These are phyloP conservation scores for Hycleus phaleratus DNA, from an alignment of 1,140 invertebrate genomes.

Conservation along the genomic window DNA sequence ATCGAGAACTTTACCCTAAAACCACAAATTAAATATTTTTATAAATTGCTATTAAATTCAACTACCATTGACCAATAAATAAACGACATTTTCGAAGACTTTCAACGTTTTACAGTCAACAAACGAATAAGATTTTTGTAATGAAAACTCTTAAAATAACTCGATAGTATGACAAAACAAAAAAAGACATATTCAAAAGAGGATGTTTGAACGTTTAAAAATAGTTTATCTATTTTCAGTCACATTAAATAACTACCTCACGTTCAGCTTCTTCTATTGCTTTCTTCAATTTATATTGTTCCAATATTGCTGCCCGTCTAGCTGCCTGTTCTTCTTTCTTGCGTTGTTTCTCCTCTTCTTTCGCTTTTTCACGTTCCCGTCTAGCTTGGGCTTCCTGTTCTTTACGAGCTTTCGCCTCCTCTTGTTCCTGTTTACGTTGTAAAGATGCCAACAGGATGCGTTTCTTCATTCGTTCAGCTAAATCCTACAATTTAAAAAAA, in stretches of 20 bases:
- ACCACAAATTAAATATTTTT: conserved; percentile 12
- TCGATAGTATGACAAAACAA: neutral
- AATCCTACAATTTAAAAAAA: conserved; percentile 66
- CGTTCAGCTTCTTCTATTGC: conserved; percentile 84
- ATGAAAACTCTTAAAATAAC: neutral
- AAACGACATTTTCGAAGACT: conserved; percentile 28
- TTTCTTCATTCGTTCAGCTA: conserved; percentile 87
- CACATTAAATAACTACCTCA: conserved; percentile 52
- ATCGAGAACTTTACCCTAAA: conserved; percentile 67
- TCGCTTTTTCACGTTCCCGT: conserved; percentile 69
- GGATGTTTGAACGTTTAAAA: neutral
- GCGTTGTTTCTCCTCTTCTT: conserved; percentile 73
- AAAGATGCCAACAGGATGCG: conserved; percentile 78
- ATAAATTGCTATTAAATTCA: neutral
- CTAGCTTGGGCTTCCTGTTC: conserved; percentile 76
- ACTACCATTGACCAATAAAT: conserved; percentile 38
- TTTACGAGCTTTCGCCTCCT: conserved; percentile 75
- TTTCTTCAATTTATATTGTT: conserved; percentile 93
- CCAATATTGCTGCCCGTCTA: conserved; percentile 78
- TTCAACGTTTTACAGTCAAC: neutral
- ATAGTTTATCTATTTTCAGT: neutral
- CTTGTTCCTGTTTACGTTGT: conserved; percentile 79
- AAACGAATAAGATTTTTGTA: neutral
- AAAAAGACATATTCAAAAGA: neutral
- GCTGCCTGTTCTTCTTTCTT: conserved; percentile 89